A percentile compares a stretch with the other conserved stretches of the same genome.
These are phyloP conservation scores for Euplagia quadripunctaria DNA, from an alignment of 2,888 invertebrate species.

Conservation along the genomic window DNA sequence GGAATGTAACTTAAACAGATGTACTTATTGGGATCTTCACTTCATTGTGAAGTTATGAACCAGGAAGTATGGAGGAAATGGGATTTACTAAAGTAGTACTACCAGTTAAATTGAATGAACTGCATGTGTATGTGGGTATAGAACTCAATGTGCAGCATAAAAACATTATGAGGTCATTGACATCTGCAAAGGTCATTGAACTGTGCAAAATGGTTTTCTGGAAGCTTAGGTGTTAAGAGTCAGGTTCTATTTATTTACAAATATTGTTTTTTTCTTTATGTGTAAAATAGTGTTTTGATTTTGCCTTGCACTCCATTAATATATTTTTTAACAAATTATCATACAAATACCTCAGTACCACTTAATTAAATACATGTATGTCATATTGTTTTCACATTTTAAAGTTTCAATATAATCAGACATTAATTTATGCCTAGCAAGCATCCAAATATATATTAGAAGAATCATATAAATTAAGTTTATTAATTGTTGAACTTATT, in stretches of 20 bases:
- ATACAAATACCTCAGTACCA: neutral
- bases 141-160: neutral
- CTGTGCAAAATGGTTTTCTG: conserved; percentile 43
- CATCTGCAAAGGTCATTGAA: conserved; percentile 58
- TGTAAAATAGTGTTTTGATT: neutral
- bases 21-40: neutral
- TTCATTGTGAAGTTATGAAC: neutral
- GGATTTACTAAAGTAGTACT: too few species aligned
- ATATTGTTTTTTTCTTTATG: neutral
- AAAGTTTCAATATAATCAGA: neutral
- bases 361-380: neutral
- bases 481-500: neutral
- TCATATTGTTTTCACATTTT: neutral
- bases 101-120: neutral
- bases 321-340: neutral
- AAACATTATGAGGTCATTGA: conserved; percentile 60
- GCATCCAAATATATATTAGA: neutral
- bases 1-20: neutral
- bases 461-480: too few species aligned
- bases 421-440: neutral
- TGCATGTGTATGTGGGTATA: neutral
- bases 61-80: neutral
- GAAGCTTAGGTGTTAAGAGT: conserved; percentile 18
- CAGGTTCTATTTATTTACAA: neutral
- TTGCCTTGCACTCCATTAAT: neutral